These are phyloP conservation scores for Dolichallabes microphthalmus DNA, from an alignment of 2,113 vertebrate species.

Conservation along the genomic window DNA sequence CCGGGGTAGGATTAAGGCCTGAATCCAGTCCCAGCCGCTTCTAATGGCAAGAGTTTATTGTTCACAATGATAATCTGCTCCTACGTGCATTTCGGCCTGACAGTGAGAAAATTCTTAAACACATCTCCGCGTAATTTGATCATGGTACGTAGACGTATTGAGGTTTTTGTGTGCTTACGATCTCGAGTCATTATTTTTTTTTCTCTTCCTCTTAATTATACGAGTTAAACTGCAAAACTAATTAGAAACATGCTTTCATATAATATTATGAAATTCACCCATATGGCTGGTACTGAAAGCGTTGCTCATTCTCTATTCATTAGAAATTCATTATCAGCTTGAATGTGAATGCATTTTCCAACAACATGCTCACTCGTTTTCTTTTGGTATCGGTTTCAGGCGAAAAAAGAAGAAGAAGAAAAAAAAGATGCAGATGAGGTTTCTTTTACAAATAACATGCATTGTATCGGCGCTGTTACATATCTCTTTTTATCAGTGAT, in stretches of 20 bases:
- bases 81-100: conserved; percentile 56
- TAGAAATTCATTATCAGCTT: neutral
- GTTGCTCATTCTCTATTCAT: neutral
- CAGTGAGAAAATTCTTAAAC: conserved; percentile 32
- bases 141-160: neutral
- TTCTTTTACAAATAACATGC: conserved; percentile 28
- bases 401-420: neutral
- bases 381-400: conserved; percentile 27
- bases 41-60: conserved; percentile 73
- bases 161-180: neutral
- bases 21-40: conserved; percentile 73
- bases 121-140: conserved; percentile 21
- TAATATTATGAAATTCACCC: neutral
- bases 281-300: conserved; percentile 8
- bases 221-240: conserved; percentile 1
- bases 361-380: neutral
- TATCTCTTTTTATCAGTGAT: conserved; percentile 31
- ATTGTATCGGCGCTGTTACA: conserved; percentile 17
- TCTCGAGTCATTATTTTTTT: conserved; percentile 9
- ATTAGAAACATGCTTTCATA: conserved; percentile 1
- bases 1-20: conserved; percentile 78
- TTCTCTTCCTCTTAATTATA: neutral
- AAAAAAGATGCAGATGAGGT: neutral
- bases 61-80: conserved; percentile 70
- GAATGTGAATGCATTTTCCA: neutral